Evolutionary conservation across 2,888 invertebrate genomes (phyloP).

Genomic region (Monoplex corrugatus): DNA sequence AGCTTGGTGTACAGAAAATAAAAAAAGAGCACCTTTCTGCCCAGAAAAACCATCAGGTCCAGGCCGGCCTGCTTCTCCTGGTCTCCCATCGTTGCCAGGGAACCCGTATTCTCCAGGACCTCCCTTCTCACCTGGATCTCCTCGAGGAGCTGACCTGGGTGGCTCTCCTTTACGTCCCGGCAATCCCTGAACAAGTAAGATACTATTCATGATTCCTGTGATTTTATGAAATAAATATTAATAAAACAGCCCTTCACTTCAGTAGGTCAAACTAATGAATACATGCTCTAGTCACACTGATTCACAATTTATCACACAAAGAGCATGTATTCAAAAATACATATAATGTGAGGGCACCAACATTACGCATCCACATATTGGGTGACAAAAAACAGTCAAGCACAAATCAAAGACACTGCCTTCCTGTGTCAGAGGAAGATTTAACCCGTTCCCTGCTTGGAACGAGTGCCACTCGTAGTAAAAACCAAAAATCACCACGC

Average conservation of each 20-base stretch:
- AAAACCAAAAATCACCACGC: no score
- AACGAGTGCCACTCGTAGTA: no score
- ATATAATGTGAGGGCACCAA: no score
- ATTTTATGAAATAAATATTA: no score
- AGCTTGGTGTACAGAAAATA: no score
- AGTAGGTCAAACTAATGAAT: not conserved
- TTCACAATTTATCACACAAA: not conserved
- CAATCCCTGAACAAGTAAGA: not conserved
- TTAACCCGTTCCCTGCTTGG: no score
- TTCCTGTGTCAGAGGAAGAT: no score
- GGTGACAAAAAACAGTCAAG: no score
- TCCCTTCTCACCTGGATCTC: slow-evolving; percentile 60
- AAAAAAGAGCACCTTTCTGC: slow-evolving; percentile 21
- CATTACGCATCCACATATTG: no score
- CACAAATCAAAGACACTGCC: no score
- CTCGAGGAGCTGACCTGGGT: slow-evolving; percentile 54
- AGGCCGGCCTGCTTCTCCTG: slow-evolving; percentile 45
- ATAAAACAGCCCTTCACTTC: not conserved
- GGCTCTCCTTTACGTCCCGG: slow-evolving; percentile 61
- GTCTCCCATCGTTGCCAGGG: slow-evolving; percentile 42
- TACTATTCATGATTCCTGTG: no score
- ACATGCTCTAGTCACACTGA: not conserved
- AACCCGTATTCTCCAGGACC: slow-evolving; percentile 46
- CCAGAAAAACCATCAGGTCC: slow-evolving; percentile 52
- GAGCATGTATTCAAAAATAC: no score